Base-by-base conservation (phyloP, 2,888 invertebrate species). In the Chesias legatella region DNA sequence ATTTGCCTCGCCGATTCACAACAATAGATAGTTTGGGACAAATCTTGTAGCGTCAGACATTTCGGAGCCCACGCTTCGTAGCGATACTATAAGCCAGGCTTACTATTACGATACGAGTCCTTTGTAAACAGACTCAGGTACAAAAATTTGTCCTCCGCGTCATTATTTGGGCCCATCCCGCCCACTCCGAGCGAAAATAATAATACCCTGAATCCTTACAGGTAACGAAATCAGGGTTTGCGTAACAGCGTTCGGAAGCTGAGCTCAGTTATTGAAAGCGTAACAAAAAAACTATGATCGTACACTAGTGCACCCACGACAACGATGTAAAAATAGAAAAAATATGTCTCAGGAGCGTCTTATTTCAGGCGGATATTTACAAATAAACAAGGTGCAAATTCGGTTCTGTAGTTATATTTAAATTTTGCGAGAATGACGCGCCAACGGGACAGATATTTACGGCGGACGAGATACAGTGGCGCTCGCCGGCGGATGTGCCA, bases 401-500 rank as follows among this genome's bases (percentile, higher is more conserved):
- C 43, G 20, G 54, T 52, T 50, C 51, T 63, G 55, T 60, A 55
- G 63, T 51, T 58, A 55, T 58, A 54, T 50, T 51, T 47, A 48
- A 53, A 53, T 62, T 71, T 72, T 51, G 65, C 62, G 60, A 58
- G 61, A 60, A 33, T 51, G 48, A 42, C 40, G 42, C 53, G 62
- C 57, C 54, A 72, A 70, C 68, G 66, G 68, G 67, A 70, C 65
- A 72, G 67, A 76, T 86, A 86, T 85, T 85, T 85, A 79, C 75
- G 73, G 77, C 65, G 41, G 30, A 43, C 41, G 35, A 47, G 52
- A 67, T 66, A 52, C 60, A 72, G 70, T 73, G 79, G 73, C 81
- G 73, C 67, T 71, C 73, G 71, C 60, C 68, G 64, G 79, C 86
- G 85, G 86, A 86, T 86, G 85, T 86, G 86, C 86, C 86, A 86